These are phyloP conservation scores for Tyrophagus putrescentiae DNA, from an alignment of 1,140 invertebrate genomes.

Conservation along the genomic window DNA sequence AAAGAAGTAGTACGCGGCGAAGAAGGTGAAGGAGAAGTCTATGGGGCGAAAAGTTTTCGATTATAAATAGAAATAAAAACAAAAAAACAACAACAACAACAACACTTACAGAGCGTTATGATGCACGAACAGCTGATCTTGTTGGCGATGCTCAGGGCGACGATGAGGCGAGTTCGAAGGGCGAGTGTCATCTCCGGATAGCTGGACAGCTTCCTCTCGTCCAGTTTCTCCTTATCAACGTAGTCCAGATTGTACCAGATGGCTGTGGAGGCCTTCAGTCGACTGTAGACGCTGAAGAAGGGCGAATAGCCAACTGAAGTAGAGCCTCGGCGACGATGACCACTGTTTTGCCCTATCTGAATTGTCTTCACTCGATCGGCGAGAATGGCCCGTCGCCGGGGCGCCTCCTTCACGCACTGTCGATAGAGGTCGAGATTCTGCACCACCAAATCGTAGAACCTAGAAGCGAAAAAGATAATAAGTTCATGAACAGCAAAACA, in stretches of 20 bases:
- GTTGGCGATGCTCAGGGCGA: background rate
- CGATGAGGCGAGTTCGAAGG: background rate
- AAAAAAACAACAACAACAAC: no score
- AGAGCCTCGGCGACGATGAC: background rate
- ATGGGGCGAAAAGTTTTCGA: background rate
- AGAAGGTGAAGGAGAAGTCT: background rate
- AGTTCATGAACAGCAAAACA: no score
- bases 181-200: background rate
- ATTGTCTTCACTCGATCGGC: background rate
- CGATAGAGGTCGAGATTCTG: background rate
- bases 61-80: background rate
- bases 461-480: no score
- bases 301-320: background rate
- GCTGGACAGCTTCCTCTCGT: background rate
- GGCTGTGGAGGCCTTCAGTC: background rate
- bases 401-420: background rate
- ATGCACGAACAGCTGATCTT: background rate
- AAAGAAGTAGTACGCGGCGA: background rate
- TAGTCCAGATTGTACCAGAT: constrained; percentile 4
- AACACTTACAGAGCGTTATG: background rate
- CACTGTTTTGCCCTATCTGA: background rate
- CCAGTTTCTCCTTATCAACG: background rate
- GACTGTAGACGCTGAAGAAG: background rate
- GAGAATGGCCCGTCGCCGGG: background rate
- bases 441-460: constrained; percentile 5